These are phyloP conservation scores for Holocentrus rufus DNA, from an alignment of 2,797 vertebrate species.

Conservation along the genomic window DNA sequence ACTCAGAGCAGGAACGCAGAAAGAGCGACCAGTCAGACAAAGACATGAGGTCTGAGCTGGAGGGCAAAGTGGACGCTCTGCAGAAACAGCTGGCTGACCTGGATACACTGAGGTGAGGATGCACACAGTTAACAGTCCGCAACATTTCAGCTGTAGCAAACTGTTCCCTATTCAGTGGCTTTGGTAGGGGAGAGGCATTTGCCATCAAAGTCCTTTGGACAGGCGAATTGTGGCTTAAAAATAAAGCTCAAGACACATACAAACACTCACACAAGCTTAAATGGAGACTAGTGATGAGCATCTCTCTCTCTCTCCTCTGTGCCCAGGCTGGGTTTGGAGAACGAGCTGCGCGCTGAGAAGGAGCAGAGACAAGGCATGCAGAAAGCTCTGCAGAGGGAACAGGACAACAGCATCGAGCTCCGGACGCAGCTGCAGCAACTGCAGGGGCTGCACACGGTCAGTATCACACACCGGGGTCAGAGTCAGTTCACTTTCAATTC, in stretches of 20 bases:
- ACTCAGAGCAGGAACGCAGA: conserved; percentile 83
- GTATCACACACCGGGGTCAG: conserved; percentile 6
- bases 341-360: conserved; percentile 89
- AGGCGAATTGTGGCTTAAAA: neutral
- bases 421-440: conserved; percentile 93
- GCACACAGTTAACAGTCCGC: neutral
- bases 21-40: conserved; percentile 84
- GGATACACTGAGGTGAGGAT: conserved; percentile 86
- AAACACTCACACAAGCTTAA: neutral
- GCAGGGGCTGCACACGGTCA: conserved; percentile 89
- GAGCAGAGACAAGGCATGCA: conserved; percentile 92
- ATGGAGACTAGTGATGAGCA: neutral
- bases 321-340: conserved; percentile 88
- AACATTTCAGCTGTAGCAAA: neutral
- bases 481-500: neutral
- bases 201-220: neutral
- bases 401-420: conserved; percentile 88
- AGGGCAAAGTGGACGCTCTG: conserved; percentile 80
- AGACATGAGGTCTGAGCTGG: conserved; percentile 86
- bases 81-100: conserved; percentile 88
- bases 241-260: neutral
- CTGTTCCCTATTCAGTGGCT: neutral
- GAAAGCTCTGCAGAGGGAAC: conserved; percentile 88
- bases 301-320: conserved; percentile 4
- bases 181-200: neutral